Base-by-base conservation (phyloP, 2,113 vertebrate genomes). In the Cichladusa arquata region DNA sequence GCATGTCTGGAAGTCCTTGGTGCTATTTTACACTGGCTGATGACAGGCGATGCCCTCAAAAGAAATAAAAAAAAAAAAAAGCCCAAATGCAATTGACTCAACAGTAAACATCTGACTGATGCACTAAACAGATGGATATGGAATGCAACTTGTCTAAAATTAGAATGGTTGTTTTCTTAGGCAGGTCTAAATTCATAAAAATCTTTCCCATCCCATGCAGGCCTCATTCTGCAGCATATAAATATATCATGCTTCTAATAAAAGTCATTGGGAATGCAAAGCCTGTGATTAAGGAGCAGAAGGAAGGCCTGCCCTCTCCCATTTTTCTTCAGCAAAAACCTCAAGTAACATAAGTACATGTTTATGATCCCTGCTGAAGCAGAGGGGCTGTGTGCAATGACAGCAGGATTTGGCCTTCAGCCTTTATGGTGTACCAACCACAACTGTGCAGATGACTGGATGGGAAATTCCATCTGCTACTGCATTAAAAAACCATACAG, bases 141-240 rank as follows among this genome's bases (percentile, higher is more conserved):
- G 85, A 86, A 96, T 94, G 91, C 56, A 86, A 78, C 51, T 81
- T n/a, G 25, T 50, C 78, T 97, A 84, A 95, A 95, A 93, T 93
- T 83, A 92, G 90, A 90, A 90, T 0, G 3, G 92, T 31, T 82
- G 85, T 93, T 96, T 97, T 86, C 94, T 94, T 90, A 88, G 60
- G 81, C 81, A 93, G 51, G 79, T 86, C 85, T 93, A 74, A 86
- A 94, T 77, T 73, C 28, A 78, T 83, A 81, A 83, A 84, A 86
- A 64, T 83, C 50, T 90, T 82, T 91, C 87, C 90, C 73, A 88
- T 62, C 79, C 82, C 54, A 82, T 0, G 0, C 47, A 73, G 79
- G 85, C 81, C 65, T 93, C 66, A 45, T 79, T 92, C 88, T 88
- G 67, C 78, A 83, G 84, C 71, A 66, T 22, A 44, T 71, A 93